phyloP scores from a whole-genome alignment of 2,888 invertebrate species.

The Cotesia congregata region DNA sequence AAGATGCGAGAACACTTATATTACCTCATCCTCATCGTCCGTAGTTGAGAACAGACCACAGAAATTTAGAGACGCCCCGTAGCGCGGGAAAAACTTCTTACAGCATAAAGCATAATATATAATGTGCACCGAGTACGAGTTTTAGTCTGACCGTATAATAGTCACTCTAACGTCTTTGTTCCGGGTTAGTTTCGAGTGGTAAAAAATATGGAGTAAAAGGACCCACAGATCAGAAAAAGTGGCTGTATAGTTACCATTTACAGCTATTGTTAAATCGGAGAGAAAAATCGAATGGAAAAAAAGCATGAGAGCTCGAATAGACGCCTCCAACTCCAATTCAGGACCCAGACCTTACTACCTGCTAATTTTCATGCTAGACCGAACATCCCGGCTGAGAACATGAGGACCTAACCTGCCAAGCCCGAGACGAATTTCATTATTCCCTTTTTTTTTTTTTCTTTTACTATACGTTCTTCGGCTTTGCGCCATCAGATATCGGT shows the following conservation, averaged over 20 bases:
- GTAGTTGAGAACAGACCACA: too few relatives aligned
- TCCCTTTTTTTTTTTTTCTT: constrained; percentile 8
- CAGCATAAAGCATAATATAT: neutral
- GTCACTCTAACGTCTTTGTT: constrained; percentile 1
- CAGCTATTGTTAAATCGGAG: constrained; percentile 1
- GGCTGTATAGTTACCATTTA: too few relatives aligned
- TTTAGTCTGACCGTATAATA: constrained; percentile 4
- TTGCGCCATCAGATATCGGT: too few relatives aligned
- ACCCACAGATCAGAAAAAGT: neutral
- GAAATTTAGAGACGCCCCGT: neutral
- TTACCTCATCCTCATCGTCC: too few relatives aligned
- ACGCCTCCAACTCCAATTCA: neutral
- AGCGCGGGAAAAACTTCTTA: neutral
- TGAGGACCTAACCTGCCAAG: constrained; percentile 13
- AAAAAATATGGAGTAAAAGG: neutral
- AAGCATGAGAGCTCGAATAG: neutral
- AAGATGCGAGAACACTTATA: constrained; percentile 3
- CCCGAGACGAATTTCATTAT: constrained; percentile 37
- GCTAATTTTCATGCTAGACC: constrained; percentile 63
- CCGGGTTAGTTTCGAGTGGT: neutral
- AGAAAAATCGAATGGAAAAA: constrained; percentile 24
- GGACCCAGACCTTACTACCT: constrained; percentile 54
- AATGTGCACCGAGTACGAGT: neutral
- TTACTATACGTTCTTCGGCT: neutral
- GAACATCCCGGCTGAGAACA: constrained; percentile 35